Evolutionary conservation across 2,888 invertebrate genomes (phyloP), one percentile per base, ranked within the genome.

Genomic region (Sesia bembeciformis): DNA sequence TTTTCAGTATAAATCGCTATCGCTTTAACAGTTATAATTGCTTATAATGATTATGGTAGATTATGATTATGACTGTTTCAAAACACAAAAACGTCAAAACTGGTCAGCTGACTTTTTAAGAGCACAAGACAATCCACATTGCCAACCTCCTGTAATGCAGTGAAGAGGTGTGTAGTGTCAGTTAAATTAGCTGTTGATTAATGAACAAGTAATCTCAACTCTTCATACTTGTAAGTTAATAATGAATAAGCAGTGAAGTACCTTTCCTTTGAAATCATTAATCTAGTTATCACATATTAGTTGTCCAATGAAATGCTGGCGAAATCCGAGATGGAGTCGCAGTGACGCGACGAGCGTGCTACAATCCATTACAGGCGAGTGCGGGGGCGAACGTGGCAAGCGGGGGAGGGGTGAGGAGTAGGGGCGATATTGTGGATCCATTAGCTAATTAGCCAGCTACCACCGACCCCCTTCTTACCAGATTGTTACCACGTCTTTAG

Each of bases 391-490:
- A 62, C 61, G 65, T 60, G 57, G 59, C 60, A 57, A 62, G 64
- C 60, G 61, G 64, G 58, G 60, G 55, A 67, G 68, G 71, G 68
- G 64, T n/a, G 46, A 46, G 62, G 68, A 56, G 60, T 58, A 56
- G 59, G 60, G 54, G 53, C 3, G 52, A 52, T 46, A 46, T 46
- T 46, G 46, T 39, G 7, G 58, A 58, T 81, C 88, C 88, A 89
- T 89, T 88, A 88, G 78, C 79, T 88, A 89, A 89, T 88, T 88
- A 88, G 66, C 66, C 65, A 65, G 65, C 61, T 53, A 58, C 68
- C 69, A 70, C 58, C 71, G 72, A 80, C 81, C 82, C 84, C 85
- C 83, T 85, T 83, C 83, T 80, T 80, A 66, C 79, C 84, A 85
- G 86, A 87, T 87, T 85, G 82, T 78, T 79, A 70, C 76, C 72